These are phyloP conservation scores for Morpho deidamia DNA, from an alignment of 2,888 invertebrate species.

Conservation along the genomic window DNA sequence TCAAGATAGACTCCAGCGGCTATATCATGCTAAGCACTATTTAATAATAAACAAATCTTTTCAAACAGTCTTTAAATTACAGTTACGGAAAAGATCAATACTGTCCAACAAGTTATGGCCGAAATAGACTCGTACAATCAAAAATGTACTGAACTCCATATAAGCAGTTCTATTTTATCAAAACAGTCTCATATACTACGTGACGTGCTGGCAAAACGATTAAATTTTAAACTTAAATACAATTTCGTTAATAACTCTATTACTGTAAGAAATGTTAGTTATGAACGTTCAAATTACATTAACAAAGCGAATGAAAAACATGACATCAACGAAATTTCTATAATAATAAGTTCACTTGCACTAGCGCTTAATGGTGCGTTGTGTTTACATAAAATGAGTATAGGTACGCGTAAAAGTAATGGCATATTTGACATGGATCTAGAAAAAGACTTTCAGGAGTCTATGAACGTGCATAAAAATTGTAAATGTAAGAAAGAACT, in stretches of 20 bases:
- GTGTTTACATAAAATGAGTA: conserved; percentile 31
- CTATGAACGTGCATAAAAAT: conserved; percentile 30
- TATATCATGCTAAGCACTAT: too few species aligned
- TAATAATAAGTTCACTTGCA: conserved; percentile 40
- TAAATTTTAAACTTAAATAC: conserved; percentile 39
- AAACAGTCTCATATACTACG: conserved; percentile 35
- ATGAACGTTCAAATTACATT: not conserved
- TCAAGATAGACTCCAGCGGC: too few species aligned
- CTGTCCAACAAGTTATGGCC: conserved; percentile 34
- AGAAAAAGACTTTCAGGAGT: conserved; percentile 18
- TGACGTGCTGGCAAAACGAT: conserved; percentile 38
- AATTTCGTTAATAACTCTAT: conserved; percentile 23
- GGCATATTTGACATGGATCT: conserved; percentile 15
- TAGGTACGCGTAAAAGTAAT: conserved; percentile 17
- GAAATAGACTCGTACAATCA: conserved; percentile 34
- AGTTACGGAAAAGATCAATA: conserved; percentile 39
- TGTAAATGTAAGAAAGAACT: conserved; percentile 41
- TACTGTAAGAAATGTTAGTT: not conserved
- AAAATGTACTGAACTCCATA: conserved; percentile 34
- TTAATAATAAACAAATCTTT: conserved; percentile 1
- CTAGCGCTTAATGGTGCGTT: conserved; percentile 38
- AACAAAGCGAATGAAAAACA: not conserved
- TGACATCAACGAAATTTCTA: conserved; percentile 34
- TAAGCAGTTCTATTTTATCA: conserved; percentile 29
- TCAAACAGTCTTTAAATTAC: conserved; percentile 26